Conservation (phyloP, 2,888 invertebrate species). For the Stomorhina lunata region DNA sequence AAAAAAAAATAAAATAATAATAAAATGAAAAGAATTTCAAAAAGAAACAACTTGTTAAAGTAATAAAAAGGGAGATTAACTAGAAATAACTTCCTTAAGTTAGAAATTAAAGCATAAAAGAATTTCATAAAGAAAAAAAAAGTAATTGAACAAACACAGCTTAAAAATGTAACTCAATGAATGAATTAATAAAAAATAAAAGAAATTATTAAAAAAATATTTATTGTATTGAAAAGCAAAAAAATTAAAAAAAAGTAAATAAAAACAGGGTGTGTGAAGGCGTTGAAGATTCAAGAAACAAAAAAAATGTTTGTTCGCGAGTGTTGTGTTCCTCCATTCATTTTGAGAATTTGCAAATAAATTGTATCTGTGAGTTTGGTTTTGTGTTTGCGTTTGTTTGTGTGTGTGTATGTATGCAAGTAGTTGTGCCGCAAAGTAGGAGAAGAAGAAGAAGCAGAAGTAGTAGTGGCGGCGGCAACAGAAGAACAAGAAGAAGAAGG, state of each 20-base stretch:
- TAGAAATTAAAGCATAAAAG: neutral
- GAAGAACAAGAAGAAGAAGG: too few species aligned
- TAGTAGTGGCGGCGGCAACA: too few species aligned
- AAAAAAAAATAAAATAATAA: neutral
- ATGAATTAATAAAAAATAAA: conserved; percentile 28
- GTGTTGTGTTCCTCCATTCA: neutral
- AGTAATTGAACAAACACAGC: too few species aligned
- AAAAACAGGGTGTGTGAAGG: conserved; percentile 66
- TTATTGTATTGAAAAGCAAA: conserved; percentile 44
- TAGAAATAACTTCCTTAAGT: neutral
- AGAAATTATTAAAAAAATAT: conserved; percentile 40
- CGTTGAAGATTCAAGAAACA: conserved; percentile 58
- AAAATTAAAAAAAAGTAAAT: conserved; percentile 31
- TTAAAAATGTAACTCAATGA: too few species aligned
- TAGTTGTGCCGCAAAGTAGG: conserved; percentile 39
- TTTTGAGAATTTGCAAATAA: neutral
- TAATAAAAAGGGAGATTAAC: neutral
- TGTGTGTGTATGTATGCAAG: too few species aligned
- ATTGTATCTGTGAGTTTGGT: neutral
- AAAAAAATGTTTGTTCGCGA: conserved; percentile 38
- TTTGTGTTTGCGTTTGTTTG: conserved; percentile 20
- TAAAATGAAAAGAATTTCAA: neutral
- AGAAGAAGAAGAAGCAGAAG: too few species aligned
- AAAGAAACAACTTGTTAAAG: conserved; percentile 2
- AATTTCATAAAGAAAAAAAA: too few species aligned